phyloP scores from a whole-genome alignment of 2,797 vertebrate species.

The Tenualosa ilisha region DNA sequence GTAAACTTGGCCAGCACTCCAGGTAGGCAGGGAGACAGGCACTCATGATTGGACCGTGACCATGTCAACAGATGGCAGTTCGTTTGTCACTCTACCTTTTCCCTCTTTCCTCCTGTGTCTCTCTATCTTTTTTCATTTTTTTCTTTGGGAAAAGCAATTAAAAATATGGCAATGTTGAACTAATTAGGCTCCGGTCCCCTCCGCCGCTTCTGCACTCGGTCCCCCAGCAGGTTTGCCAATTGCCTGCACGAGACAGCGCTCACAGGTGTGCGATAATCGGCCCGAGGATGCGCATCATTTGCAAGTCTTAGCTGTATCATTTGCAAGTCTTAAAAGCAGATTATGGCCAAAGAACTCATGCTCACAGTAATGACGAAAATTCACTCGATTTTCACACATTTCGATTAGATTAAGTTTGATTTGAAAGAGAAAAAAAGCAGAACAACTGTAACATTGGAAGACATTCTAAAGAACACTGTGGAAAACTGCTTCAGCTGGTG shows the following conservation, averaged over 20 bases:
- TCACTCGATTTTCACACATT: constrained; percentile 24
- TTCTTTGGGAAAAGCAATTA: constrained; percentile 41
- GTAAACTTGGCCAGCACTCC: not conserved
- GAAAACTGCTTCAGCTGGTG: not conserved
- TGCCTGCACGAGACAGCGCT: not conserved
- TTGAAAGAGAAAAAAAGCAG: not conserved
- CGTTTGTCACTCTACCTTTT: constrained; percentile 32
- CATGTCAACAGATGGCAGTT: constrained; percentile 42
- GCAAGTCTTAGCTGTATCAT: constrained; percentile 42
- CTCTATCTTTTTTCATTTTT: not conserved
- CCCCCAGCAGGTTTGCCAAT: constrained; percentile 40
- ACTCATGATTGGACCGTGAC: constrained; percentile 33
- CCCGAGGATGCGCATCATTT: constrained; percentile 34
- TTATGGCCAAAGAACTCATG: constrained; percentile 24
- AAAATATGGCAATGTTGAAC: constrained; percentile 39
- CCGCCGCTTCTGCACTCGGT: constrained; percentile 32
- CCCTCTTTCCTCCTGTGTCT: not conserved
- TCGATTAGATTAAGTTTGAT: constrained; percentile 37
- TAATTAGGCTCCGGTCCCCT: constrained; percentile 33
- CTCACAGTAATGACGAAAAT: constrained; percentile 20
- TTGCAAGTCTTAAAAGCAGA: constrained; percentile 46
- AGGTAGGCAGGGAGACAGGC: not conserved
- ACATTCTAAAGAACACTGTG: not conserved
- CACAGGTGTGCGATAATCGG: constrained; percentile 45
- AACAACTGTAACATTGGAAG: not conserved